Conservation (phyloP, 2,113 vertebrate species). For the Arvicanthis niloticus region DNA sequence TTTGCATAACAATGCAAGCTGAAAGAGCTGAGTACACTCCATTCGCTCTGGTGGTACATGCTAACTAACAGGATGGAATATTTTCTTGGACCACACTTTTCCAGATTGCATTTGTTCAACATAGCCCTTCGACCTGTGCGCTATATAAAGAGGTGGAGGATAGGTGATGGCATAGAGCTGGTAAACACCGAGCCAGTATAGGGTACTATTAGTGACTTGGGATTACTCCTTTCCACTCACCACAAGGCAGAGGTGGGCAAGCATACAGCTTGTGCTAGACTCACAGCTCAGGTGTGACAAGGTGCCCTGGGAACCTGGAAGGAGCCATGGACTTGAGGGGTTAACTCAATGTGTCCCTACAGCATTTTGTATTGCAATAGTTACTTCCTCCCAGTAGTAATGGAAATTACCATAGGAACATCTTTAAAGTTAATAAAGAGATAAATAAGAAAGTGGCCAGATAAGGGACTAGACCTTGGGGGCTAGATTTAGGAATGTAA, state of each 20-base stretch:
- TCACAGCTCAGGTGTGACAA: too few species aligned
- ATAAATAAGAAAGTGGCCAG: background rate
- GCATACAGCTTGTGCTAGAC: background rate
- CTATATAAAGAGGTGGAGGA: background rate
- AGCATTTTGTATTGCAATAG: background rate
- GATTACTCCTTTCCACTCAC: background rate
- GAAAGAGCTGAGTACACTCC: background rate
- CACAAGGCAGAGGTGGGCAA: background rate
- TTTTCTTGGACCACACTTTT: background rate
- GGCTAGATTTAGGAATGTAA: background rate
- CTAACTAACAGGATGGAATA: background rate
- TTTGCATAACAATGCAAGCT: background rate
- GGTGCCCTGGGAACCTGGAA: too few species aligned
- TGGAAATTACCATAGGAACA: background rate
- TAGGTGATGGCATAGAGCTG: accelerated
- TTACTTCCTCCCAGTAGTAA: too few species aligned
- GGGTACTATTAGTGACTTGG: background rate
- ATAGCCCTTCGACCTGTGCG: background rate
- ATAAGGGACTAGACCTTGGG: background rate
- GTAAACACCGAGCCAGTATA: background rate
- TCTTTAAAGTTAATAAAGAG: background rate
- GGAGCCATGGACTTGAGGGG: background rate
- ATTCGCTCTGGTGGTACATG: background rate
- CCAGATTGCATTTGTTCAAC: background rate
- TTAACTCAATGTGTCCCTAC: background rate